Conservation (phyloP, 2,888 invertebrate genomes). For the Pyrocoelia pectoralis region DNA sequence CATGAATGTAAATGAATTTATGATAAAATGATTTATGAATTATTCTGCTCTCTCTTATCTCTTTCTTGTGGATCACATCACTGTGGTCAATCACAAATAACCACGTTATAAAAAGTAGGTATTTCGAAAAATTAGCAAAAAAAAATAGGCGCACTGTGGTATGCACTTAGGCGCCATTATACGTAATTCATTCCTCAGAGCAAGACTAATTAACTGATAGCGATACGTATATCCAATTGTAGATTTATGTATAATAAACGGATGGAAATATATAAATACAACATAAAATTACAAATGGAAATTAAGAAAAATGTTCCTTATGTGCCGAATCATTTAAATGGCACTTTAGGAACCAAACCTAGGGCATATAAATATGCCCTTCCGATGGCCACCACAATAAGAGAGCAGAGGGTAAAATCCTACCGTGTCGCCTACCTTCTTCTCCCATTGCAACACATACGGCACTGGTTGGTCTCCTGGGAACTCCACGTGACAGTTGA, state of each 20-base stretch:
- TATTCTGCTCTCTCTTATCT: constrained; percentile 46
- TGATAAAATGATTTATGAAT: constrained; percentile 17
- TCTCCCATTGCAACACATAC: constrained; percentile 99
- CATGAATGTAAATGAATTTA: constrained; percentile 2
- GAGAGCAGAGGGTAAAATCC: constrained; percentile 74
- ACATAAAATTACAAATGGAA: constrained; percentile 36
- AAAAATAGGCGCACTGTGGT: constrained; percentile 49
- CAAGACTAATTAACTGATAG: constrained; percentile 33
- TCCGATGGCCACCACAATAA: constrained; percentile 46
- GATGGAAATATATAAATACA: constrained; percentile 1
- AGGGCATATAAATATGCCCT: constrained; percentile 28
- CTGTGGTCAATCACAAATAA: constrained; percentile 53
- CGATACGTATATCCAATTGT: constrained; percentile 26
- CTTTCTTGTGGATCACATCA: constrained; percentile 41
- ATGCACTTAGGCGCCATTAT: constrained; percentile 47
- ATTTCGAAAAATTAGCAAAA: constrained; percentile 28
- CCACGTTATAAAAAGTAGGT: constrained; percentile 40
- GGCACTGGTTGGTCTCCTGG: constrained; percentile 95
- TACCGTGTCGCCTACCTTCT: constrained; percentile 98
- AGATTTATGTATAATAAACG: constrained; percentile 20
- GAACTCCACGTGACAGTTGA: constrained; percentile 98
- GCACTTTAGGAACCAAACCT: constrained; percentile 43
- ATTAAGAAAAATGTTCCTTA: constrained; percentile 19
- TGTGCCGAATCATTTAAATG: constrained; percentile 12
- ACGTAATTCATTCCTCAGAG: constrained; percentile 36